Conservation (phyloP, 2,888 invertebrate species). For the Aleiodes alternator region DNA sequence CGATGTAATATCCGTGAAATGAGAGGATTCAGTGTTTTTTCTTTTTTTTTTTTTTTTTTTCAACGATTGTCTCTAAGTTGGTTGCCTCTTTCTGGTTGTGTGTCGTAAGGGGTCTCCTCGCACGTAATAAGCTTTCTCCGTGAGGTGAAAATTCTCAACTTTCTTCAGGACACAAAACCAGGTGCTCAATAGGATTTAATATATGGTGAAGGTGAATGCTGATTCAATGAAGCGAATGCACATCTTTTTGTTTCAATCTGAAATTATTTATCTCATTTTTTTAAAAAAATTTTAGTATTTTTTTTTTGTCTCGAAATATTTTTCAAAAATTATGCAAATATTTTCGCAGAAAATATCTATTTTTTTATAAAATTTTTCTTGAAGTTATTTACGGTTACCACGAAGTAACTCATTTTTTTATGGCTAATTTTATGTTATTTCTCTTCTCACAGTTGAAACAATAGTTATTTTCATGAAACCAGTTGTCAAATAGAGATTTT, state of each 20-base stretch:
- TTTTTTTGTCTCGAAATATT: no score
- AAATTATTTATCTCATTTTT: no score
- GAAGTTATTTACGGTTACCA: no score
- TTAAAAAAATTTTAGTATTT: no score
- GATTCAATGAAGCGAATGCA: constrained; percentile 14
- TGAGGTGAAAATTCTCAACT: constrained; percentile 60
- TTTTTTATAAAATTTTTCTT: no score
- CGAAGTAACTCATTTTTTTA: no score
- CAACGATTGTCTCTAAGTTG: constrained; percentile 3
- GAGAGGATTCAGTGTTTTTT: not conserved
- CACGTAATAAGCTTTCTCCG: constrained; percentile 60
- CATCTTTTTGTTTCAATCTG: constrained; percentile 15
- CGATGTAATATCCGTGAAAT: constrained; percentile 4
- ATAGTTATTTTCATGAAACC: no score
- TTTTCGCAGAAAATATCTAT: no score
- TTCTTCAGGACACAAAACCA: constrained; percentile 51
- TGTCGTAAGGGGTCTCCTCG: constrained; percentile 55
- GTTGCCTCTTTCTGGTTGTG: not conserved
- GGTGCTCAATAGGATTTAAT: constrained; percentile 31
- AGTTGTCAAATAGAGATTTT: no score
- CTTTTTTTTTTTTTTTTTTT: not conserved
- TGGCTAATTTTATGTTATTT: no score
- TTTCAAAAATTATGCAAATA: no score
- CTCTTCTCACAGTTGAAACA: no score
- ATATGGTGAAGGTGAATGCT: constrained; percentile 30